Evolutionary conservation across 1,140 invertebrate genomes (phyloP), one percentile per base, ranked within the genome.

Genomic region (Lordiphosa stackelbergi): DNA sequence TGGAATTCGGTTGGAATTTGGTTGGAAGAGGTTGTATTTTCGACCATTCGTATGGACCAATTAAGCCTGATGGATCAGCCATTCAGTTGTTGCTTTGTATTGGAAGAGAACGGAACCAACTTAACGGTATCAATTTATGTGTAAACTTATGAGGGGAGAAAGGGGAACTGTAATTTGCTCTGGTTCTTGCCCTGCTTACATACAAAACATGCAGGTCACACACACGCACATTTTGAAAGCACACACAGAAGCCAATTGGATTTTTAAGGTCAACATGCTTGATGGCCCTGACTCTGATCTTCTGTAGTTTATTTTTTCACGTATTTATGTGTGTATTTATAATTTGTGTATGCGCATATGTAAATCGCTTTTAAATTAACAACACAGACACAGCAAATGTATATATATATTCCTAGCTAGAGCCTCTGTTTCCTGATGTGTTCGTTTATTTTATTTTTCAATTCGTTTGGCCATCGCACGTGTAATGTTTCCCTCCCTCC

Each of bases 231-330:
- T 24, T 53, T 36, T n/a, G n/a, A 38, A 42, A 53, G 19, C 16
- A 46, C 52, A 56, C 52, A 57, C 41, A 49, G 43, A 40, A 45
- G 35, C 52, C 49, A 66, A 66, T 61, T 62, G 52, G 64, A 43
- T 52, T 61, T 52, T 53, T 77, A 81, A 81, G 75, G 77, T 81
- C 75, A 75, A 66, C 45, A 57, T 69, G 77, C 59, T 62, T 60
- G 59, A 28, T 64, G 77, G 37, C 75, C 75, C 75, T 81, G 75
- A 81, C 75, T 81, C 75, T 81, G 75, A 81, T 81, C 75, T 81
- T 81, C 77, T 81, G 77, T 83, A 66, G 70, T 71, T 71, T 68
- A 56, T 63, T 53, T 47, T 51, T 59, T 66, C 41, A 49, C 53
- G 52, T 60, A 56, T 66, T 16, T 59, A 60, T 65, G 10, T 47